phyloP scores from a whole-genome alignment of 2,797 vertebrate species.

The Chelidonichthys spinosus region DNA sequence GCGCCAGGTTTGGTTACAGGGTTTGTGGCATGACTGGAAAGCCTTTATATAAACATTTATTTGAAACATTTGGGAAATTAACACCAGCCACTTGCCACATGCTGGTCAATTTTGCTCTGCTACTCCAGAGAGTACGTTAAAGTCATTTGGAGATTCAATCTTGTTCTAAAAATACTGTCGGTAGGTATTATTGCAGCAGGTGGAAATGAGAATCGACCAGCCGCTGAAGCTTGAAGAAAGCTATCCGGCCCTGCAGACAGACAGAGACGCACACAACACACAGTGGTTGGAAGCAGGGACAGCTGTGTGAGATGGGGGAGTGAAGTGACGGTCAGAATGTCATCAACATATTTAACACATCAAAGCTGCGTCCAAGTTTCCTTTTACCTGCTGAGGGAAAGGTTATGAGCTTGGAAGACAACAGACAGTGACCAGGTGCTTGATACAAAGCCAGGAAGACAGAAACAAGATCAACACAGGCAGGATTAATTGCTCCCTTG shows the following conservation, averaged over 20 bases:
- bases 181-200: constrained; percentile 9
- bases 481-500: constrained; percentile 29
- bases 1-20: constrained; percentile 44
- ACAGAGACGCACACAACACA: constrained; percentile 25
- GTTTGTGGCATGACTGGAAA: constrained; percentile 38
- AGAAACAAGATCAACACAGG: constrained; percentile 39
- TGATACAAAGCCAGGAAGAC: constrained; percentile 27
- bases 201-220: constrained; percentile 38
- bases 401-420: constrained; percentile 49
- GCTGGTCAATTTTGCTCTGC: constrained; percentile 16
- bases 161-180: constrained; percentile 30
- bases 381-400: constrained; percentile 71
- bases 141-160: constrained; percentile 32
- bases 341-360: constrained; percentile 56
- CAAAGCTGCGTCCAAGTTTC: constrained; percentile 58
- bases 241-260: neutral
- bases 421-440: constrained; percentile 41
- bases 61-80: constrained; percentile 38
- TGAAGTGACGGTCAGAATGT: constrained; percentile 35
- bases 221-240: constrained; percentile 34
- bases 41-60: constrained; percentile 37
- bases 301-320: constrained; percentile 49
- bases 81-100: constrained; percentile 47
- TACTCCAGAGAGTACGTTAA: constrained; percentile 1
- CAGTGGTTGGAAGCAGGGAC: constrained; percentile 53